Conservation (phyloP, 2,113 vertebrate genomes). For the Phylloscopus trochilus region DNA sequence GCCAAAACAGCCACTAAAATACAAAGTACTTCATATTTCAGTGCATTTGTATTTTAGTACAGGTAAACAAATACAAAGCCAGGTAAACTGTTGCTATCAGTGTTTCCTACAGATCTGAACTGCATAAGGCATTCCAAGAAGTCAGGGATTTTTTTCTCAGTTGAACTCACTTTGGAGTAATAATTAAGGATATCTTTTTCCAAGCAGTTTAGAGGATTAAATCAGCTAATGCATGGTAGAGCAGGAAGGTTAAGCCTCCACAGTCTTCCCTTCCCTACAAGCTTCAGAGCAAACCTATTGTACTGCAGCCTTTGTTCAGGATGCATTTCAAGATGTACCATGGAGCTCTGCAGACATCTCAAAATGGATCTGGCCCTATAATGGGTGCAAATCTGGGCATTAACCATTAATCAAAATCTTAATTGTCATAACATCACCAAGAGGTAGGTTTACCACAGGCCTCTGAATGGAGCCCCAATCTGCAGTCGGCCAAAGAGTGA, state of each 20-base stretch:
- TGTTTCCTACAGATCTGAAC: background rate
- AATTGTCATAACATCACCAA: background rate
- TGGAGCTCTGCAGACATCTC: background rate
- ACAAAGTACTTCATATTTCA: background rate
- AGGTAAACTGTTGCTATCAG: background rate
- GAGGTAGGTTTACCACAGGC: slow-evolving; percentile 45
- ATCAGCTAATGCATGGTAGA: background rate
- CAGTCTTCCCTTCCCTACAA: background rate
- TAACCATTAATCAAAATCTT: background rate
- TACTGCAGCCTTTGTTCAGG: background rate
- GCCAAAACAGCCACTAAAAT: background rate
- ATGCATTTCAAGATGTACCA: background rate
- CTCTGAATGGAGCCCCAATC: background rate
- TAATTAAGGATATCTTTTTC: background rate
- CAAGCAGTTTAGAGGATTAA: background rate
- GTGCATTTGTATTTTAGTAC: background rate
- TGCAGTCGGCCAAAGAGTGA: background rate
- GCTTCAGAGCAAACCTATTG: background rate
- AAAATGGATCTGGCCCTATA: background rate
- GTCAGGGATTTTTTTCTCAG: background rate
- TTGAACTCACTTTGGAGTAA: background rate
- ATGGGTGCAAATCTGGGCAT: background rate
- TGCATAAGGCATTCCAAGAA: slow-evolving; percentile 3
- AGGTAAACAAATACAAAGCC: background rate
- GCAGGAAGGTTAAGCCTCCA: background rate